Base-by-base conservation (phyloP, 2,113 vertebrate genomes). In the Dryoscopus gambensis region DNA sequence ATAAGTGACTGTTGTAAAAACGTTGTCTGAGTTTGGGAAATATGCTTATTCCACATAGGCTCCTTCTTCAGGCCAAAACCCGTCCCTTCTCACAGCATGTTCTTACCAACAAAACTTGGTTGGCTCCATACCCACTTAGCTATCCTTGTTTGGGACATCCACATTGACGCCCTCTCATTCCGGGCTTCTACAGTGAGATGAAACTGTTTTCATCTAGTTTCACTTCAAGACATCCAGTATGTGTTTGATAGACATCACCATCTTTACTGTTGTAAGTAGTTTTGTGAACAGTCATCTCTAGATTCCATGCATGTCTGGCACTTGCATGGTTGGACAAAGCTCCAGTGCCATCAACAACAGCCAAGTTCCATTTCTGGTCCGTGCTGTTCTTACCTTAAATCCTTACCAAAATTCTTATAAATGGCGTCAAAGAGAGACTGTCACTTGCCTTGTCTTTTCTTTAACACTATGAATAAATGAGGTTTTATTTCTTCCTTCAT, bases 131-230 rank as follows among this genome's bases (percentile, higher is more conserved):
- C 28, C 28, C 39, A 37, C 19, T 10, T 16, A 56, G 8, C 3
- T 33, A 5, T 27, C 18, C 2, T 9, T 35, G 13, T n/a, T 14
- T 39, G 53, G 60, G 52, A 59, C 20, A 67, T 12, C 9, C 13
- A 39, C 39, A 8, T 7, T 2, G 9, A 2, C 2, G 3, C 7
- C 3, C 10, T 60, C 33, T 5, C 13, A 22, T 60, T 27, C 15
- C 8, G 24, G 13, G 27, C 8, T 33, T 44, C 33, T n/a, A 5
- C 27, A 33, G 22, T 39, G 33, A 82, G 23, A 13, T 27, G 62
- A 46, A 87, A 47, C 5, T 57, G 7, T 33, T 14, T 49, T 47
- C 31, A 62, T 14, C 10, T 68, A 28, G 3, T 44, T 69, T 69
- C 24, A 42, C 6, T 62, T 65, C 5, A 25, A 30, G 19, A 15